Evolutionary conservation across 1,140 invertebrate genomes (phyloP).

Genomic region (Berghia stephanieae): DNA sequence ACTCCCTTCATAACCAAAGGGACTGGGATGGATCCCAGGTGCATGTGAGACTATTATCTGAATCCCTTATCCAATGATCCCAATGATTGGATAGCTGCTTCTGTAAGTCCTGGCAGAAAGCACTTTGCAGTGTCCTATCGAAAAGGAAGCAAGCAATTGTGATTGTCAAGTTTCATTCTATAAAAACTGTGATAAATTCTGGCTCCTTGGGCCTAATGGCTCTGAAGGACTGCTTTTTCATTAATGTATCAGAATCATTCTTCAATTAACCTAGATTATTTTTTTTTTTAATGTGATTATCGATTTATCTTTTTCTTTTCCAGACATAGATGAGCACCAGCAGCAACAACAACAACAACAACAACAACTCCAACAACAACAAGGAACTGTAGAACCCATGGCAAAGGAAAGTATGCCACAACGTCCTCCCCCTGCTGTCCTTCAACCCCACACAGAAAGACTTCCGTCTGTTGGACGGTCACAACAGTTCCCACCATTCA

Average conservation of each 20-base stretch:
- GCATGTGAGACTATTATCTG: no score
- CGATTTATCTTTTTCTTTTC: background rate
- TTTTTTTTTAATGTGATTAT: background rate
- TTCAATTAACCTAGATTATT: background rate
- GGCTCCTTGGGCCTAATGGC: no score
- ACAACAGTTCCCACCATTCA: conserved; percentile 56
- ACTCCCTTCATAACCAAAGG: no score
- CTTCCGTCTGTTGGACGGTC: conserved; percentile 51
- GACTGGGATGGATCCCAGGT: no score
- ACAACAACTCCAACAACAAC: background rate
- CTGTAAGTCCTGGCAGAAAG: no score
- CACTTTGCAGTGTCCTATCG: no score
- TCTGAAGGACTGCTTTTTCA: conserved; percentile 16
- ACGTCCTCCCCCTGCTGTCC: conserved; percentile 40
- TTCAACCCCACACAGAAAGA: conserved; percentile 50
- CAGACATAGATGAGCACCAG: conserved; percentile 39
- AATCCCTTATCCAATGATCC: no score
- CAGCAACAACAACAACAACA: conserved; percentile 11
- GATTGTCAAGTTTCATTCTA: no score
- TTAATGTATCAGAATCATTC: background rate
- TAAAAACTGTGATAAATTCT: no score
- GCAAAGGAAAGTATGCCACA: conserved; percentile 38
- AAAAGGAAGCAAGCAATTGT: no score
- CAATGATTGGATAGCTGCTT: no score
- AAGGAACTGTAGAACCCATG: conserved; percentile 14